Evolutionary conservation across 1,140 invertebrate genomes (phyloP).

Genomic region (Drosophila bocqueti): DNA sequence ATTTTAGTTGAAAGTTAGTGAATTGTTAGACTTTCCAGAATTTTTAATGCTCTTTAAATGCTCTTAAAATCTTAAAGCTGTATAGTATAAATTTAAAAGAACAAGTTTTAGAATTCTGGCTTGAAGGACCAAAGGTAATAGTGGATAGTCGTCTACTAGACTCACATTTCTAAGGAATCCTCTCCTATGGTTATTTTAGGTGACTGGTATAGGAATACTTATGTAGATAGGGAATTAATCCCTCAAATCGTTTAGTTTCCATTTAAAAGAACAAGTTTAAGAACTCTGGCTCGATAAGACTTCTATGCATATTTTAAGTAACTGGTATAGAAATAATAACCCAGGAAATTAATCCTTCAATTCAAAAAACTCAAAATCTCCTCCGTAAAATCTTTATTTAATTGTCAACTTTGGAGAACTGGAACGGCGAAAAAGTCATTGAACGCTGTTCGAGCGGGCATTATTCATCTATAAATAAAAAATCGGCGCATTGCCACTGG

Average conservation of each 20-base stretch:
- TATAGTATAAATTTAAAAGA: background rate
- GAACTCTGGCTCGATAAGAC: too few species aligned
- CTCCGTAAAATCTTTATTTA: conserved; percentile 8
- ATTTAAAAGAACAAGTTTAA: too few species aligned
- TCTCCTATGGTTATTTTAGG: background rate
- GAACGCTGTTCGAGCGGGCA: conserved; percentile 43
- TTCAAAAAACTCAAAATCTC: background rate
- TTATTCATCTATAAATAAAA: conserved; percentile 62
- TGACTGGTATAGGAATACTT: too few species aligned
- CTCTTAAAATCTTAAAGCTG: background rate
- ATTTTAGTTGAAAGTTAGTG: background rate
- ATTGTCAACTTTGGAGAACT: background rate
- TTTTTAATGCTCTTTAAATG: background rate
- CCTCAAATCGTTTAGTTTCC: too few species aligned
- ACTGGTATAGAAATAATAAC: background rate
- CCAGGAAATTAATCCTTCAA: background rate
- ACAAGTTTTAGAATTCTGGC: background rate
- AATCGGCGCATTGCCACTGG: conserved; percentile 36
- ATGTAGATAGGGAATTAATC: background rate
- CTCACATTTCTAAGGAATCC: background rate
- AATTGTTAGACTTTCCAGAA: background rate
- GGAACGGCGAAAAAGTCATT: conserved; percentile 33
- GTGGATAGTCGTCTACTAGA: background rate
- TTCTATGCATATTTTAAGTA: too few species aligned
- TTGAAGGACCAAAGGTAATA: background rate